Evolutionary conservation across 2,113 vertebrate species (phyloP), one percentile per base, ranked within the genome.

Genomic region (Pseudois nayaur): DNA sequence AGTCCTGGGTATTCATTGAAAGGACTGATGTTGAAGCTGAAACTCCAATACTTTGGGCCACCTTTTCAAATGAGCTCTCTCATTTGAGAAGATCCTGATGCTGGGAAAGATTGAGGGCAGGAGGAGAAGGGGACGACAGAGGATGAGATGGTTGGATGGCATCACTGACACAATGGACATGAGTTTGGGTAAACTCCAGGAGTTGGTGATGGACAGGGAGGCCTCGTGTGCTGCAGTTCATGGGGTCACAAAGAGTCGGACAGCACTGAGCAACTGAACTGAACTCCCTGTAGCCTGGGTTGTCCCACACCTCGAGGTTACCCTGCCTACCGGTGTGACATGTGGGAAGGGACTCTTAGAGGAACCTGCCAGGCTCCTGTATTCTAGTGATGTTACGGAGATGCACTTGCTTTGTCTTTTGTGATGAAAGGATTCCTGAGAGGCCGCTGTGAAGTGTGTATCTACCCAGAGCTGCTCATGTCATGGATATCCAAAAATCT

Each of bases 321-420:
- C 54, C 54, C 21, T 21, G 3, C 11, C 0, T 1, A 3, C 5
- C 0, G 0, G 19, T 3, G 19, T 6, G 55, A 33, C 14, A 0
- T 0, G 11, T 0, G 5, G 33, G 52, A 29, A 50, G n/a, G 5
- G 5, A 0, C 6, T 40, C 29, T 7, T 50, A 1, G 15, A 40
- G 96, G 43, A 29, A 2, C n/a, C 54, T 31, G 2, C 23, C 57
- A 5, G 48, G 79, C 5, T n/a, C 9, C 0, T 9, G 55, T 40
- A 8, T 71, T 31, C 31, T 0, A 21, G 14, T 12, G 2, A 36
- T 31, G 0, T 4, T 17, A 12, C 23, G 43, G 15, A 87, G 50
- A 25, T 3, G 1, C 52, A 0, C 67, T 71, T 45, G 40, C 43
- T 43, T 57, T 48, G 55, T 48, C 27, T n/a, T n/a, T 59, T 55